Evolutionary conservation across 2,113 vertebrate genomes (phyloP).

Genomic region (Rhinichthys klamathensis): DNA sequence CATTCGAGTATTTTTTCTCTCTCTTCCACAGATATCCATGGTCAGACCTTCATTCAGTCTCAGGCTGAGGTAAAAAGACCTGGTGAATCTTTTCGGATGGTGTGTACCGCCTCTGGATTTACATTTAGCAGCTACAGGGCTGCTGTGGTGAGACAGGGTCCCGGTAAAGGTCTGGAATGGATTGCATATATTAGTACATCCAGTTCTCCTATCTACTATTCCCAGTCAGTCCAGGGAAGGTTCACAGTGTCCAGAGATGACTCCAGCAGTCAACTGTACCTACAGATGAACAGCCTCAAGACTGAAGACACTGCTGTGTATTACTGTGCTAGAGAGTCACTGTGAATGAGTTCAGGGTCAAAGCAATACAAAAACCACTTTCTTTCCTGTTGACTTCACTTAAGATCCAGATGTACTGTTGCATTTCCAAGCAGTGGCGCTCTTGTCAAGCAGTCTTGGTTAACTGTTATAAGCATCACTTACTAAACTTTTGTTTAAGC

Average conservation of each 20-base stretch:
- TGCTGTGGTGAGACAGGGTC: background rate
- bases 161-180: constrained; percentile 46
- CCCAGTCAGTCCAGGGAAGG: constrained; percentile 51
- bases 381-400: background rate
- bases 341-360: background rate
- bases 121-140: background rate
- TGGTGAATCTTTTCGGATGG: background rate
- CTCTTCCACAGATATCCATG: background rate
- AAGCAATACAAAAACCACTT: constrained; percentile 27
- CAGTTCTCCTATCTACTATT: background rate
- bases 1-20: background rate
- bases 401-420: background rate
- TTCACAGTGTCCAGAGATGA: constrained; percentile 61
- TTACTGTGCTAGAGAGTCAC: constrained; percentile 33
- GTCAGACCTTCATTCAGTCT: too few relatives aligned
- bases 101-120: constrained; percentile 28
- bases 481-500: background rate
- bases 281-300: constrained; percentile 56
- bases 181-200: background rate
- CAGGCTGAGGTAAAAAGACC: too few relatives aligned
- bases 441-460: background rate
- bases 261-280: constrained; percentile 54
- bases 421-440: background rate
- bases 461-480: background rate
- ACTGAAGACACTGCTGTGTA: constrained; percentile 36